Percentiles rank a stretch among this genome's conserved stretches.
Conservation (phyloP, 2,888 invertebrate species). For the Andricus curvator region DNA sequence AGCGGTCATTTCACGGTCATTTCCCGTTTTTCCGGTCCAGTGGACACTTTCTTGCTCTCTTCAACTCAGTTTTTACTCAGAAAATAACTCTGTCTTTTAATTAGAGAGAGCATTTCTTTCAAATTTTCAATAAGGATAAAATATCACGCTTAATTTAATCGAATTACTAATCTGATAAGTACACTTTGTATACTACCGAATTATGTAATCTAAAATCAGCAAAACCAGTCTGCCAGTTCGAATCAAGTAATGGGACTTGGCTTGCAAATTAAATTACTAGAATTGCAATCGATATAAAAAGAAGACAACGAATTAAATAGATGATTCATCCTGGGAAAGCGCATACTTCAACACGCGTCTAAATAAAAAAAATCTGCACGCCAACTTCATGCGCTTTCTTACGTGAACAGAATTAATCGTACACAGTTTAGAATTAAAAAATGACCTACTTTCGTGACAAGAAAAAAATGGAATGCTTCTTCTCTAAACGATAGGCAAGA, state of each 20-base stretch:
- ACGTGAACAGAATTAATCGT: neutral
- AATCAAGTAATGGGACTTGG: neutral
- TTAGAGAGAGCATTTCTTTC: neutral
- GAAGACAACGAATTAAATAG: neutral
- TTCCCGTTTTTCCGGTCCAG: no score
- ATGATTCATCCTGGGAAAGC: constrained; percentile 6
- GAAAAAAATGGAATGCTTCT: neutral
- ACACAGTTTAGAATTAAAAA: neutral
- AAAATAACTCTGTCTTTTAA: no score
- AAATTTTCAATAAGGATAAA: neutral
- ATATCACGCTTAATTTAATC: no score
- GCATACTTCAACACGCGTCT: neutral
- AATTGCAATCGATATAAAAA: neutral
- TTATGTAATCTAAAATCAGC: neutral
- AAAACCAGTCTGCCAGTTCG: neutral
- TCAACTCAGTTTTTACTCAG: no score
- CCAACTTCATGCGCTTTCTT: neutral
- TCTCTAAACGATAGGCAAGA: no score
- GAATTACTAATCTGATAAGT: neutral
- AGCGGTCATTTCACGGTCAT: no score
- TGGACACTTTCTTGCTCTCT: no score
- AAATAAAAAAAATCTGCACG: neutral
- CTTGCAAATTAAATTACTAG: constrained; percentile 6
- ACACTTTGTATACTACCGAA: neutral
- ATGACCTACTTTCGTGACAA: neutral